Evolutionary conservation across 2,888 invertebrate genomes (phyloP).

Genomic region (Hyppa rectilinea): DNA sequence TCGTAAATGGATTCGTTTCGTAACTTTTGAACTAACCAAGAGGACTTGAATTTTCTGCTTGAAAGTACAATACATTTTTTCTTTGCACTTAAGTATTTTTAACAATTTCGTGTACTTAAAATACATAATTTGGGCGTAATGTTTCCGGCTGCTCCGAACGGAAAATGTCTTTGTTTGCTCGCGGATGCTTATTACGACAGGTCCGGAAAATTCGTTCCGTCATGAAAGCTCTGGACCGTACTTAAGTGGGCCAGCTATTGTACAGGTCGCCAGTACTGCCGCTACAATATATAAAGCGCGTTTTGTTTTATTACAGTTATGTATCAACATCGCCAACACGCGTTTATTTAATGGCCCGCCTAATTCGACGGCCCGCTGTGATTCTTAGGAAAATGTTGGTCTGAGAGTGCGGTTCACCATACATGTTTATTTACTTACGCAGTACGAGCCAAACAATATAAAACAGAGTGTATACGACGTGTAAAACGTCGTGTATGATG

Average conservation of each 20-base stretch:
- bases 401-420: constrained; percentile 33
- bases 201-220: constrained; percentile 83
- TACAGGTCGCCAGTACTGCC: constrained; percentile 75
- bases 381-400: constrained; percentile 63
- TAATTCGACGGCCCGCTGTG: constrained; percentile 72
- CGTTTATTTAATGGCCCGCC: constrained; percentile 81
- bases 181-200: constrained; percentile 86
- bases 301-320: constrained; percentile 85
- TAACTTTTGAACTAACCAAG: constrained; percentile 38
- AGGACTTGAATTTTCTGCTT: constrained; percentile 20
- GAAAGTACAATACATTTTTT: constrained; percentile 46
- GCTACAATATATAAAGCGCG: constrained; percentile 82
- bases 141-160: constrained; percentile 81
- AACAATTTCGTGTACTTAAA: constrained; percentile 75
- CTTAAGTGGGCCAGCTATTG: constrained; percentile 85
- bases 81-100: constrained; percentile 64
- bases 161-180: constrained; percentile 87
- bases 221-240: constrained; percentile 84
- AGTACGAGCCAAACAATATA: constrained; percentile 23
- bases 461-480: constrained; percentile 18
- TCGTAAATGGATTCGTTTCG: constrained; percentile 31
- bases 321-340: constrained; percentile 83
- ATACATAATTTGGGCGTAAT: constrained; percentile 81
- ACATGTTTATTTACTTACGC: constrained; percentile 50
- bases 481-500: constrained; percentile 28